Percentiles rank a stretch among this genome's conserved stretches.
Evolutionary conservation across 2,888 invertebrate species (phyloP).

Genomic region (Patella depressa): DNA sequence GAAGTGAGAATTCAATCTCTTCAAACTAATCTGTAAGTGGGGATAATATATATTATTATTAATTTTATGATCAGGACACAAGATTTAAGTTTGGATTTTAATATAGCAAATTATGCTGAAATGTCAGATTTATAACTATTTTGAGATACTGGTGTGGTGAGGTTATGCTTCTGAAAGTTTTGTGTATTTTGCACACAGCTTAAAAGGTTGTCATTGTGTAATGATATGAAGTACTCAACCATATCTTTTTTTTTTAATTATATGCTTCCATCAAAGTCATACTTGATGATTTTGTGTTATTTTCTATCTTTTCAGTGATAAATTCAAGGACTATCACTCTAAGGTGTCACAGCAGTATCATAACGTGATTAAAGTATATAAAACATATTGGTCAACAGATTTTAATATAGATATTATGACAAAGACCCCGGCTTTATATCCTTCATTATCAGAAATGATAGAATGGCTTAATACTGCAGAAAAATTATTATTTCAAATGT

Average conservation of each 20-base stretch:
- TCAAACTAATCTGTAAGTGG: background rate
- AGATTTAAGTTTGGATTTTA: too few relatives aligned
- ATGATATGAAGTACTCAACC: too few relatives aligned
- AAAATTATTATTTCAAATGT: constrained; percentile 2
- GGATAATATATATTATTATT: background rate
- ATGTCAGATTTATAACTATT: too few relatives aligned
- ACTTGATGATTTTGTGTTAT: too few relatives aligned
- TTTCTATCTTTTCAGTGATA: background rate
- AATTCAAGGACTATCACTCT: background rate
- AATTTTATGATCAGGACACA: too few relatives aligned
- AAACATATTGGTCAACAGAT: background rate
- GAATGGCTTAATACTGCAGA: background rate
- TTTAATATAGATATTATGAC: background rate
- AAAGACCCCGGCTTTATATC: background rate
- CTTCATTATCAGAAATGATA: background rate
- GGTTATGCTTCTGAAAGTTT: too few relatives aligned
- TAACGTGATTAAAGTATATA: background rate
- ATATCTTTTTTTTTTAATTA: too few relatives aligned
- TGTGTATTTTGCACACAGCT: too few relatives aligned
- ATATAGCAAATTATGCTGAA: too few relatives aligned
- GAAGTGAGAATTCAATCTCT: background rate
- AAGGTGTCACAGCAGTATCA: background rate
- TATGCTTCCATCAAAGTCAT: too few relatives aligned
- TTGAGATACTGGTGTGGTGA: too few relatives aligned
- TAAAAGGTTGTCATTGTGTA: too few relatives aligned